Conservation (phyloP, 2,888 invertebrate species). For the Sphinx pinastri region DNA sequence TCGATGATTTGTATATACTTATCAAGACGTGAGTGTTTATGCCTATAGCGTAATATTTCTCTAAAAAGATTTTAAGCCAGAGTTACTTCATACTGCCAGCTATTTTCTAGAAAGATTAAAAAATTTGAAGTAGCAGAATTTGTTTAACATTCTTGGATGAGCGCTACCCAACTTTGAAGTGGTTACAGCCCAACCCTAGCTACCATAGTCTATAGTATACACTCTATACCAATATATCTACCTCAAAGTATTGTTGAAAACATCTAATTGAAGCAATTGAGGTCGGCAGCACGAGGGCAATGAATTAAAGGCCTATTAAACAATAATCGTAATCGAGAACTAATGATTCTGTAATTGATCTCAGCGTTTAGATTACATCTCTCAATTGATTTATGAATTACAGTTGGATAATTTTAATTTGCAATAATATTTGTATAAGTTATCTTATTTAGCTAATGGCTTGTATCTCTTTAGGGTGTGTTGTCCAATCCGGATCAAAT, state of each 20-base stretch:
- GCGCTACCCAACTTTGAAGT: no score
- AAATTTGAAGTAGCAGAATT: no score
- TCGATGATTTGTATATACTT: not conserved
- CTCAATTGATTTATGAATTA: not conserved
- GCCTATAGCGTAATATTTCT: no score
- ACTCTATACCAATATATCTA: not conserved
- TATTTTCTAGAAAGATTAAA: no score
- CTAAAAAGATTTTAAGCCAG: no score
- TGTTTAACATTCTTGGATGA: no score
- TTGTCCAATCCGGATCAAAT: no score
- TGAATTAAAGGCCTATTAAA: conserved; percentile 16
- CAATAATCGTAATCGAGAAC: conserved; percentile 15
- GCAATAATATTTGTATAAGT: not conserved
- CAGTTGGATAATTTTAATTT: not conserved
- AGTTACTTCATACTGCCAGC: no score
- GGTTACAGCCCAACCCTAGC: not conserved
- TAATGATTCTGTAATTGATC: conserved; percentile 3
- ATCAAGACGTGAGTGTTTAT: no score
- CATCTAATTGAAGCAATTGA: not conserved
- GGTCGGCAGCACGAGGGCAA: not conserved
- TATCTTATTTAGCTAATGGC: no score
- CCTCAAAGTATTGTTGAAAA: not conserved
- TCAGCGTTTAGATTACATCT: not conserved
- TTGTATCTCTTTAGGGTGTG: no score
- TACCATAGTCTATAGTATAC: not conserved